Evolutionary conservation across 2,113 vertebrate genomes (phyloP), one percentile per base, ranked within the genome.

Genomic region (Pagrus major): DNA sequence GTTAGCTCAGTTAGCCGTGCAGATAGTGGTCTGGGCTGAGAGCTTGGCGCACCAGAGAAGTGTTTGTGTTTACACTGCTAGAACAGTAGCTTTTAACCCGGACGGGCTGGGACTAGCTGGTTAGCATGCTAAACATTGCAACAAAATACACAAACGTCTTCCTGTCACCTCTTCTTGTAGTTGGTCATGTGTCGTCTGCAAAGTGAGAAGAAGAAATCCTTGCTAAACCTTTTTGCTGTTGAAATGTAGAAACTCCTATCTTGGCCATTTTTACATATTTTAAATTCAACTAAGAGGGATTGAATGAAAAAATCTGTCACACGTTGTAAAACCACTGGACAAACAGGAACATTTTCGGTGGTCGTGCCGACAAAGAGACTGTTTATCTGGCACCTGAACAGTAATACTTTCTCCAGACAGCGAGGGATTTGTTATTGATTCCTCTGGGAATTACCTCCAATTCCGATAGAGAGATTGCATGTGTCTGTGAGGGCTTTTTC

Each of bases 391-490:
- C 67, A 56, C 35, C 66, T 46, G 44, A 63, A 31, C 33, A 51
- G 74, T 67, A 76, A 73, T 70, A 54, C 47, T 64, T 88, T 55
- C 46, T 80, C 74, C 64, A 79, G 87, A 84, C 83, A 84, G 76
- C 31, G 0, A 76, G 72, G 72, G 78, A 82, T 82, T 86, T 76
- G 69, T 29, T 65, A 80, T 74, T 3, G 51, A 86, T 88, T 68
- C 83, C 55, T 74, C 5, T 0, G 76, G 67, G 78, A 82, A 74
- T 80, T 31, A 75, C 76, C 27, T 76, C 23, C 54, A 71, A 51
- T 75, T 52, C 71, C 23, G 1, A 42, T 21, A 63, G 33, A 68
- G 33, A 68, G 75, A 90, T 63, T 73, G 58, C 42, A n/a, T 10
- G 80, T 41, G 74, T 55, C 37, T 71, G 70, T 66, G 63, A 64